Evolutionary conservation across 35 echinoderm and acorn worm genomes (phyloP), one percentile per base, ranked within the genome.

Genomic region (Holothuria glaberrima): DNA sequence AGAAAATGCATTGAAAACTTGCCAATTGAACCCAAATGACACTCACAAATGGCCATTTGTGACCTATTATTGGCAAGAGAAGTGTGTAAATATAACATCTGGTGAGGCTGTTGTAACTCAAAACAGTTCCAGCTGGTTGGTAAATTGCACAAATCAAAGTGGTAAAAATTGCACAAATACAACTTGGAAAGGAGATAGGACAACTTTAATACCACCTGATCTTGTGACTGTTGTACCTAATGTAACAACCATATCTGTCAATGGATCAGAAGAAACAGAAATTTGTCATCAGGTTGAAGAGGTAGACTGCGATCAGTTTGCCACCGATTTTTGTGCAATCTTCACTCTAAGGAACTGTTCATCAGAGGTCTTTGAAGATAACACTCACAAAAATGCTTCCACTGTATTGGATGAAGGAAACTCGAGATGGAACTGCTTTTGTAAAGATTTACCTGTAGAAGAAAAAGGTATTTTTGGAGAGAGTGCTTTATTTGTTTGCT

Each of bases 1-100:
- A 50, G n/a, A 30, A 30, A 33, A 36, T 34, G 87, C 74, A 13
- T 34, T 62, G 4, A 29, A 78, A 89, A 75, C 22, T 32, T 89
- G 87, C 34, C 67, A 90, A 17, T 62, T 66, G 14, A 50, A 90
- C 74, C 34, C 87, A 14, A 19, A 28, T 26, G 36, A 5, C 2
- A 46, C 80, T 30, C 57, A 59, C 25, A 84, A 63, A n/a, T 84
- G 80, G 59, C 80, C 80, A 1, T 78, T 78, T 78, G 74, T 28
- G 46, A 9, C 20, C 13, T 48, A 27, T 9, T 10, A 48, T 7
- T 22, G 44, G 2, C 44, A 48, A 48, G 0, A 24, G 50, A 48
- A 24, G 19, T 78, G 74, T 78, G 0, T 26, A 22, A 78, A 78
- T 18, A 48, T 48, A 35, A 54, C 50, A 14, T 54, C 50, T 54